Percentiles rank a stretch among this genome's conserved stretches.
These are phyloP conservation scores for Plusia festucae DNA, from an alignment of 2,888 invertebrate species.

Conservation along the genomic window DNA sequence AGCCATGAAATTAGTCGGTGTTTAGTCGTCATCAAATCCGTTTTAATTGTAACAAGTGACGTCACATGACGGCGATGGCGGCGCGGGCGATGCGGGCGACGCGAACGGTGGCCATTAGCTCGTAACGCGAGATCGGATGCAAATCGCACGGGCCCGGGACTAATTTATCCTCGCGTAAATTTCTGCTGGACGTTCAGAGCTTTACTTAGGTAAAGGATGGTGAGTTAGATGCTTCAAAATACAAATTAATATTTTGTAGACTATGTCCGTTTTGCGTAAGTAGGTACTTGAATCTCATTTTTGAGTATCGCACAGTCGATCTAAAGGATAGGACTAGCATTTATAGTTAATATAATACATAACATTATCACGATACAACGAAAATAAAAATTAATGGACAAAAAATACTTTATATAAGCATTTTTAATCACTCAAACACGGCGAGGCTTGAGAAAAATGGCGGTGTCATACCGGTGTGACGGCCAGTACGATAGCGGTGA, in stretches of 20 bases:
- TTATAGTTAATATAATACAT: too few species aligned
- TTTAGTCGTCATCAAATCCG: slow-evolving; percentile 37
- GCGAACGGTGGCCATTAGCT: slow-evolving; percentile 31
- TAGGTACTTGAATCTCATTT: too few species aligned
- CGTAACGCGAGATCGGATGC: slow-evolving; percentile 67
- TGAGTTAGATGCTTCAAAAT: neutral
- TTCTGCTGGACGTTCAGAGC: slow-evolving; percentile 50
- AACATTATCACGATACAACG: too few species aligned
- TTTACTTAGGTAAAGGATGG: slow-evolving; percentile 1
- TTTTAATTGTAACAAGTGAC: slow-evolving; percentile 31
- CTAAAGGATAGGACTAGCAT: too few species aligned
- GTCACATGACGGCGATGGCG: slow-evolving; percentile 20
- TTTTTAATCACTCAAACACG: too few species aligned
- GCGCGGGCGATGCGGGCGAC: neutral
- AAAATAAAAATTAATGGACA: too few species aligned
- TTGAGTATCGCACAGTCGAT: too few species aligned
- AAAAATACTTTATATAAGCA: too few species aligned
- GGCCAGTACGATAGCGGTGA: too few species aligned
- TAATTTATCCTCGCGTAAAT: slow-evolving; percentile 77
- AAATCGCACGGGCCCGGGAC: slow-evolving; percentile 72
- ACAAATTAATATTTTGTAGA: neutral
- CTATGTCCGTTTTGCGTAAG: too few species aligned
- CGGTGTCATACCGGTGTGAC: too few species aligned
- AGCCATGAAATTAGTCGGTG: slow-evolving; percentile 12
- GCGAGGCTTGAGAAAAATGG: too few species aligned